Percentiles rank a stretch among this genome's conserved stretches.
These are phyloP conservation scores for Chunga burmeisteri DNA, from an alignment of 2,113 vertebrate genomes.

Conservation along the genomic window DNA sequence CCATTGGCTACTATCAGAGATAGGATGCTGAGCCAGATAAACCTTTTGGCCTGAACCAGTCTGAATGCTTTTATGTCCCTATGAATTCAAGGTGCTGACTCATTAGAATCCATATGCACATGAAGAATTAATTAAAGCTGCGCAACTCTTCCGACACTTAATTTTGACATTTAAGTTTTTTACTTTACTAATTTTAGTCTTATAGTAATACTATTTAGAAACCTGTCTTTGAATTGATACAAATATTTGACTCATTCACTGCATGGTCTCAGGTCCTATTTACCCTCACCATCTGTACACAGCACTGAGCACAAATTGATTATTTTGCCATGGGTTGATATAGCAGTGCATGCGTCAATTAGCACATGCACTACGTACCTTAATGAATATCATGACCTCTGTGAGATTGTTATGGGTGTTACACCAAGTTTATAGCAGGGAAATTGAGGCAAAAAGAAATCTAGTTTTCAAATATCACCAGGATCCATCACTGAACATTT, in stretches of 20 bases:
- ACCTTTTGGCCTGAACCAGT: neutral
- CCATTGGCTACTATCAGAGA: neutral
- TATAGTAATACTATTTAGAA: neutral
- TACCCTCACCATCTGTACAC: neutral
- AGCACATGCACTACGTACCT: neutral
- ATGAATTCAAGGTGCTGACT: neutral
- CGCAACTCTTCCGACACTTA: neutral
- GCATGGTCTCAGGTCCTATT: neutral
- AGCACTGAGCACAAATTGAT: neutral
- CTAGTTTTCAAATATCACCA: neutral
- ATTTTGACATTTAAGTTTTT: neutral
- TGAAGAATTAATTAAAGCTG: neutral
- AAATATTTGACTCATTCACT: neutral
- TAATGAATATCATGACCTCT: neutral
- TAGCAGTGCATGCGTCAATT: neutral
- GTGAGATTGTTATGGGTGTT: neutral
- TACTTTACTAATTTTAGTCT: neutral
- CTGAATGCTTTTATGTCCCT: neutral
- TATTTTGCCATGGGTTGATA: neutral
- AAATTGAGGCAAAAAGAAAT: neutral
- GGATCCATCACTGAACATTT: neutral
- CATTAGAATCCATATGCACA: neutral
- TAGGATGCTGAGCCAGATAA: neutral
- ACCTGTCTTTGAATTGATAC: neutral
- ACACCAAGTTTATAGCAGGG: neutral